Evolutionary conservation across 2,113 vertebrate species (phyloP).

Genomic region (crab-eating macaque (Macaca fascicularis)): T2T-MFA8v1.1 NC_088388.1:115465001-115465500

Average conservation of each 20-base stretch:
- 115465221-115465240: background rate
- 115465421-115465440: background rate
- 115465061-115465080: background rate
- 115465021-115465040: background rate
- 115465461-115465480: background rate
- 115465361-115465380: rapidly evolving
- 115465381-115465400: background rate
- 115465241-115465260: background rate
- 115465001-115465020: background rate
- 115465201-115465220: background rate
- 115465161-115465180: background rate
- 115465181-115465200: background rate
- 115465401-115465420: background rate
- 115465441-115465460: background rate
- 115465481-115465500: background rate
- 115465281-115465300: background rate
- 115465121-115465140: background rate
- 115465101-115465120: background rate
- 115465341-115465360: background rate
- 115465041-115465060: background rate
- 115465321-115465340: background rate
- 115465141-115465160: background rate
- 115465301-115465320: background rate
- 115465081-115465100: background rate
- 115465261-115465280: background rate